A percentile compares a stretch with the other conserved stretches of the same genome.
These are phyloP conservation scores for Apis mellifera DNA, from an alignment of 1,140 invertebrate genomes.

Conservation along the genomic window Amel_HAv3.1 CM009939.2:10182001-10182500, in stretches of 20 bases:
- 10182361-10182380: background rate
- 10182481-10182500: too few species aligned
- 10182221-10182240: background rate
- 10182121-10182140: too few species aligned
- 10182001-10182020: slow-evolving; percentile 39
- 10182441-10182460: background rate
- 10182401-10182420: background rate
- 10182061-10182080: background rate
- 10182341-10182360: background rate
- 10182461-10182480: background rate
- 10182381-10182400: background rate
- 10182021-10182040: slow-evolving; percentile 50
- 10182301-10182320: slow-evolving; percentile 17
- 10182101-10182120: background rate
- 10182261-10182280: slow-evolving; percentile 43
- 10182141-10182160: background rate
- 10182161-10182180: background rate
- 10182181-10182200: background rate
- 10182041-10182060: background rate
- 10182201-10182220: slow-evolving; percentile 4
- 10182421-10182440: background rate
- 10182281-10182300: slow-evolving; percentile 47
- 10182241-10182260: slow-evolving; percentile 42
- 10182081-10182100: too few species aligned
- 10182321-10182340: background rate